phyloP scores from a whole-genome alignment of 2,888 invertebrate genomes.

The Eugnorisma glareosa region DNA sequence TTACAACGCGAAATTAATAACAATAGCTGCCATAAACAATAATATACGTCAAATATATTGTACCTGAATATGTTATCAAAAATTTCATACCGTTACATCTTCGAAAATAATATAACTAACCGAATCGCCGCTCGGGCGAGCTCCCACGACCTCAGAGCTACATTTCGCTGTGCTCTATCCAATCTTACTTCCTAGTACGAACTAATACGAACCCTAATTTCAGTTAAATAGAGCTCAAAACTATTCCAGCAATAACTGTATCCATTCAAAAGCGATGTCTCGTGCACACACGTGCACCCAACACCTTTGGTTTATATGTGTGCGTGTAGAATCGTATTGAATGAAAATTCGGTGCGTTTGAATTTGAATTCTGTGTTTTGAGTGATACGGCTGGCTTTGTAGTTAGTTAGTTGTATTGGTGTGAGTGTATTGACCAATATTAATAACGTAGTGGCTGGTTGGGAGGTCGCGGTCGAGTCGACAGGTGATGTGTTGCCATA shows the following conservation, averaged over 20 bases:
- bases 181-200: slow-evolving; percentile 87
- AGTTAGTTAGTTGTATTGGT: slow-evolving; percentile 57
- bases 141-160: slow-evolving; percentile 89
- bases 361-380: slow-evolving; percentile 68
- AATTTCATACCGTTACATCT: slow-evolving; percentile 83
- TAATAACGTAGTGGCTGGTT: slow-evolving; percentile 83
- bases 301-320: slow-evolving; percentile 78
- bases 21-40: slow-evolving; percentile 65
- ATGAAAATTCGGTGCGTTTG: slow-evolving; percentile 67
- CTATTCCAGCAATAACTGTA: slow-evolving; percentile 69
- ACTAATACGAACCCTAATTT: slow-evolving; percentile 72
- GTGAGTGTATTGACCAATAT: slow-evolving; percentile 88
- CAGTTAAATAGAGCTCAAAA: slow-evolving; percentile 70
- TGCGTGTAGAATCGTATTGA: slow-evolving; percentile 74
- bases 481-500: slow-evolving; percentile 86
- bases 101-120: slow-evolving; percentile 85
- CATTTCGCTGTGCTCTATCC: slow-evolving; percentile 88
- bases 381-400: slow-evolving; percentile 71
- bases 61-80: slow-evolving; percentile 82
- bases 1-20: slow-evolving; percentile 58
- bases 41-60: slow-evolving; percentile 68
- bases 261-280: slow-evolving; percentile 86
- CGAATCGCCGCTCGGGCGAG: slow-evolving; percentile 81
- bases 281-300: slow-evolving; percentile 81
- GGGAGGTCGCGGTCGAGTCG: slow-evolving; percentile 86